These are phyloP conservation scores for Paramisgurnus dabryanus DNA, from an alignment of 2,113 vertebrate species.

Conservation along the genomic window DNA sequence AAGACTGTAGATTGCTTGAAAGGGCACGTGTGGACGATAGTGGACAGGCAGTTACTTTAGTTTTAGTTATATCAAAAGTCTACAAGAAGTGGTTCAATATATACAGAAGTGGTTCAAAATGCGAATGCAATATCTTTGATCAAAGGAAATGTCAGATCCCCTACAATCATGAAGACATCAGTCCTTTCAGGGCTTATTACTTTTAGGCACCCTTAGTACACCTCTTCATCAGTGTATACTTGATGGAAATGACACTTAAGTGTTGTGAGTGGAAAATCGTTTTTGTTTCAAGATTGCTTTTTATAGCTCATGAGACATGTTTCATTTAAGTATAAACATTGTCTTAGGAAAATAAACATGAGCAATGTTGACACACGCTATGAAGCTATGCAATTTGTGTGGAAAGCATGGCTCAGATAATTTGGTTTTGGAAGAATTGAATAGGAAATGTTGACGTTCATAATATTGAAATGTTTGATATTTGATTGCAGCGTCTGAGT, in stretches of 20 bases:
- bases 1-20: background rate
- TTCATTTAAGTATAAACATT: too few species aligned
- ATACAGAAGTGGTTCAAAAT: background rate
- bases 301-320: too few species aligned
- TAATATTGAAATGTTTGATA: too few species aligned
- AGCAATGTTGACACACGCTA: too few species aligned
- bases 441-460: too few species aligned
- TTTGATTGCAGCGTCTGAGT: too few species aligned
- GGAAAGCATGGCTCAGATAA: too few species aligned
- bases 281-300: too few species aligned
- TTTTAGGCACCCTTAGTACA: background rate
- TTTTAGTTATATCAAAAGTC: background rate
- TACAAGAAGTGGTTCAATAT: background rate
- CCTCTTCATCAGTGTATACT: constrained; percentile 21
- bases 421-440: too few species aligned
- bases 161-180: background rate
- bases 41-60: background rate
- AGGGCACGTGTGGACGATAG: background rate
- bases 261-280: constrained; percentile 11
- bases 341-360: too few species aligned
- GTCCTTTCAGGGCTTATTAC: background rate
- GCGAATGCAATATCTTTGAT: background rate
- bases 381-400: too few species aligned
- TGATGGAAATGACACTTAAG: constrained; percentile 30
- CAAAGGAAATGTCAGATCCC: constrained; percentile 4